Evolutionary conservation across 92 coral and sea anemone species (phyloP).

Genomic region (Ricordea florida): DNA sequence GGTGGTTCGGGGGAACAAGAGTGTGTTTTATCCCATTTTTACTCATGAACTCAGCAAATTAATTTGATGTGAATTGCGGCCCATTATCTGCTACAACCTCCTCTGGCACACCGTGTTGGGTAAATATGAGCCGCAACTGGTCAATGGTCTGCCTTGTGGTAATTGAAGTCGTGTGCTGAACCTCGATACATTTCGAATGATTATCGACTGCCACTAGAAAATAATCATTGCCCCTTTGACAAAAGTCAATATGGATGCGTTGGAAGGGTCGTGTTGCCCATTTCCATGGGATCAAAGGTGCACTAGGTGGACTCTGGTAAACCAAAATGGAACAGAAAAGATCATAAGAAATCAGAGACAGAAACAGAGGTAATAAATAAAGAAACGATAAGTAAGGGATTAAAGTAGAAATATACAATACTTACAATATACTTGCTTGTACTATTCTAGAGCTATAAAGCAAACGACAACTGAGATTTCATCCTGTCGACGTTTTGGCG

Average conservation of each 20-base stretch:
- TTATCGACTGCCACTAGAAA: conserved; percentile 45
- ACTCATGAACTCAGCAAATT: conserved; percentile 40
- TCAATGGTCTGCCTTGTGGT: conserved; percentile 25
- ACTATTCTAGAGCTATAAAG: no score
- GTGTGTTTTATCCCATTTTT: conserved; percentile 47
- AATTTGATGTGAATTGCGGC: conserved; percentile 29
- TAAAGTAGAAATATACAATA: no score
- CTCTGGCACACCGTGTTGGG: conserved; percentile 50
- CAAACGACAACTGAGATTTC: no score
- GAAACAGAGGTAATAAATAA: no score
- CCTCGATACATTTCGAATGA: conserved; percentile 61
- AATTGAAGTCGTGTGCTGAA: conserved; percentile 47
- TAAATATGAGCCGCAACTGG: conserved; percentile 47
- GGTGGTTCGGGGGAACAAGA: conserved; percentile 51
- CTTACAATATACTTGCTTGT: no score
- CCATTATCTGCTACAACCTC: conserved; percentile 51
- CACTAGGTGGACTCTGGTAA: conserved; percentile 52
- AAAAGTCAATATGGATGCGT: conserved; percentile 57
- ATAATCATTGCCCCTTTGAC: conserved; percentile 35
- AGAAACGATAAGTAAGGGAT: no score
- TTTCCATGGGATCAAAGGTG: conserved; percentile 67
- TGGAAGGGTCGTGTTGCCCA: conserved; percentile 63
- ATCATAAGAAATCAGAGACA: no score
- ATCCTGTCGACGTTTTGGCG: no score
- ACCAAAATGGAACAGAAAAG: no score